A percentile compares a stretch with the other conserved stretches of the same genome.
phyloP scores from a whole-genome alignment of 2,888 invertebrate species.

The Brenthis daphne region DNA sequence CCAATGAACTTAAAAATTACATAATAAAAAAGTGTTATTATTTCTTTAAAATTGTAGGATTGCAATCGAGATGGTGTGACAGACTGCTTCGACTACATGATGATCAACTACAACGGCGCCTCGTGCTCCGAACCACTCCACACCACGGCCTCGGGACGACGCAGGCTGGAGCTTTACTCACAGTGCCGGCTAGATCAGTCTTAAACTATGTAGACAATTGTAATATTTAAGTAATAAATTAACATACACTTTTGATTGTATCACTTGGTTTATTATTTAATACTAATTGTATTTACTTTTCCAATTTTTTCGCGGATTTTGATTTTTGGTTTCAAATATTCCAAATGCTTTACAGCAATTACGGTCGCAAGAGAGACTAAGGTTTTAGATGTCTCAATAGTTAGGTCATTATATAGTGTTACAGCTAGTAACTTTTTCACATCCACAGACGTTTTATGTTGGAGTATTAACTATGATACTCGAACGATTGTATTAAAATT shows the following conservation, averaged over 20 bases:
- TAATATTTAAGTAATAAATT: not conserved
- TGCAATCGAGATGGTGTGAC: slow-evolving; percentile 85
- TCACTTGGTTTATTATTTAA: not conserved
- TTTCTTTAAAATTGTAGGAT: slow-evolving; percentile 69
- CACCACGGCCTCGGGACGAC: slow-evolving; percentile 54
- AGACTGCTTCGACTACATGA: slow-evolving; percentile 84
- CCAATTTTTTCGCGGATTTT: too few species aligned
- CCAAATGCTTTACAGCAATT: too few species aligned
- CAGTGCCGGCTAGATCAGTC: slow-evolving; percentile 55
- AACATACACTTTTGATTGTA: not conserved
- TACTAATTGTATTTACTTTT: too few species aligned
- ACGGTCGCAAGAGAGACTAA: too few species aligned
- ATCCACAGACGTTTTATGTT: too few species aligned
- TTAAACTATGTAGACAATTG: not conserved
- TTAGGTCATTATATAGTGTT: too few species aligned
- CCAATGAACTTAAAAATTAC: too few species aligned
- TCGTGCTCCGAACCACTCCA: slow-evolving; percentile 68
- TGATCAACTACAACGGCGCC: slow-evolving; percentile 84
- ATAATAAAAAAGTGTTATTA: not conserved
- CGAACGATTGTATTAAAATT: too few species aligned
- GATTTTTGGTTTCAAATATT: too few species aligned
- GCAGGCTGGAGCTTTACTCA: slow-evolving; percentile 62
- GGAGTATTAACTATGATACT: too few species aligned
- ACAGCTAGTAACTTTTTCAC: too few species aligned
- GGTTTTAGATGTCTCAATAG: too few species aligned